A percentile compares a stretch with the other conserved stretches of the same genome.
Conservation (phyloP, 2,888 invertebrate species). For the Callinectes sapidus region DNA sequence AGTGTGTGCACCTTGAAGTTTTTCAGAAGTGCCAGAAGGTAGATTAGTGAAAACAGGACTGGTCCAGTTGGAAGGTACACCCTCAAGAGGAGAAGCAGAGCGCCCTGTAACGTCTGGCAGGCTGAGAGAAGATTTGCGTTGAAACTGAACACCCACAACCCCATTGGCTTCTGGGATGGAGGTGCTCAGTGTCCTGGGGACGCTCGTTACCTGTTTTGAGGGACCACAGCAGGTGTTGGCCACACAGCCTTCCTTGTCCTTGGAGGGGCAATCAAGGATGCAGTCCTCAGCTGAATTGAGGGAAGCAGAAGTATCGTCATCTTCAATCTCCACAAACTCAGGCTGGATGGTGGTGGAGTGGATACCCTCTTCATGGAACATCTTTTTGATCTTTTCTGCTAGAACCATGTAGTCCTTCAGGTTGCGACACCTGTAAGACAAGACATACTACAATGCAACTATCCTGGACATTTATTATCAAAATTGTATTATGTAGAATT, state of each 20-base stretch:
- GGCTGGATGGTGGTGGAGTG: constrained; percentile 99
- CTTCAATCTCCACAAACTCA: constrained; percentile 87
- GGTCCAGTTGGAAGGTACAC: constrained; percentile 21
- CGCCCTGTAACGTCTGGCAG: neutral
- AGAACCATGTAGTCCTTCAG: constrained; percentile 97
- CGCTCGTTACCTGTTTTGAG: constrained; percentile 70
- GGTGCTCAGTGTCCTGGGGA: constrained; percentile 10
- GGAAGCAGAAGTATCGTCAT: constrained; percentile 58
- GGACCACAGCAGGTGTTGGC: constrained; percentile 72
- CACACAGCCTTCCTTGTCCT: constrained; percentile 71
- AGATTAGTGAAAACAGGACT: neutral
- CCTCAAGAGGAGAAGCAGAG: constrained; percentile 17
- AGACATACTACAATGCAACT: neutral
- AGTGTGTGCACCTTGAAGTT: neutral
- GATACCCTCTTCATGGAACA: constrained; percentile 98
- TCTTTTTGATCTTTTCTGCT: constrained; percentile 95
- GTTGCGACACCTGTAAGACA: constrained; percentile 85
- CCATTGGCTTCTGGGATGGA: constrained; percentile 22
- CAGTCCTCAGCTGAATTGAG: constrained; percentile 71
- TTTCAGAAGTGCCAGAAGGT: constrained; percentile 24
- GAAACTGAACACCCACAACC: neutral
- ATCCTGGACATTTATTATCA: neutral
- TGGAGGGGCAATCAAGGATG: constrained; percentile 73
- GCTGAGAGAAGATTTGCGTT: constrained; percentile 28
- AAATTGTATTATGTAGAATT: too few species aligned